Evolutionary conservation across 2,113 vertebrate species (phyloP).

Genomic region (Pristiophorus japonicus): DNA sequence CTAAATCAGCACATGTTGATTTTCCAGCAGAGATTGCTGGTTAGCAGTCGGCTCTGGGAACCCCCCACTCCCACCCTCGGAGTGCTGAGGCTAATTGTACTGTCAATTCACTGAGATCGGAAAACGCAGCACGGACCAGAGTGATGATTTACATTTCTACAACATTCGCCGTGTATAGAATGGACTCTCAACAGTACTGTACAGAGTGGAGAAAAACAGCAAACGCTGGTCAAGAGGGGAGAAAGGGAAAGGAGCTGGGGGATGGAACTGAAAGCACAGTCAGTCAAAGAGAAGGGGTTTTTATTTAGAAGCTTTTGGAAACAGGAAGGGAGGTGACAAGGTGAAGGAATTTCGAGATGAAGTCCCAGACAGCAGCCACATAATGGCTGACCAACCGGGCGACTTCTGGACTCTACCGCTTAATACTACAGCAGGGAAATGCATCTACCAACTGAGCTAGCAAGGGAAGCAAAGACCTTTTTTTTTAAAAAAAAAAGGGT

Average conservation of each 20-base stretch:
- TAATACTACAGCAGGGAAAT: not conserved
- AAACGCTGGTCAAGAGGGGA: not conserved
- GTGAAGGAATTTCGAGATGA: not conserved
- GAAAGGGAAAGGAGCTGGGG: not conserved
- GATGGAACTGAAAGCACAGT: not conserved
- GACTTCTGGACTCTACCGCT: not conserved
- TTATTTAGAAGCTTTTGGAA: not conserved
- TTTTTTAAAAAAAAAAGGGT: too few relatives aligned
- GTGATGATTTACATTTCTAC: not conserved
- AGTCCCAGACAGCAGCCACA: not conserved
- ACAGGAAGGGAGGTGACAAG: conserved; percentile 14
- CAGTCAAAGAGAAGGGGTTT: not conserved
- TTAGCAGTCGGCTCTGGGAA: not conserved
- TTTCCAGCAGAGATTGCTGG: not conserved
- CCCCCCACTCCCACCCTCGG: not conserved
- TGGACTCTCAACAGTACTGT: not conserved
- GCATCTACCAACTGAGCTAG: not conserved
- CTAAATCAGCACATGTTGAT: not conserved
- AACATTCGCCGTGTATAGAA: not conserved
- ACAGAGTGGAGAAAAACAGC: not conserved
- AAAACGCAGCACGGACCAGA: not conserved
- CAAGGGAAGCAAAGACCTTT: not conserved
- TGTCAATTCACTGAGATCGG: not conserved
- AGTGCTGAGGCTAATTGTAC: not conserved
- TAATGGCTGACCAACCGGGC: not conserved